Conservation (phyloP, 2,113 vertebrate species). For the Hemibagrus wyckioides region DNA sequence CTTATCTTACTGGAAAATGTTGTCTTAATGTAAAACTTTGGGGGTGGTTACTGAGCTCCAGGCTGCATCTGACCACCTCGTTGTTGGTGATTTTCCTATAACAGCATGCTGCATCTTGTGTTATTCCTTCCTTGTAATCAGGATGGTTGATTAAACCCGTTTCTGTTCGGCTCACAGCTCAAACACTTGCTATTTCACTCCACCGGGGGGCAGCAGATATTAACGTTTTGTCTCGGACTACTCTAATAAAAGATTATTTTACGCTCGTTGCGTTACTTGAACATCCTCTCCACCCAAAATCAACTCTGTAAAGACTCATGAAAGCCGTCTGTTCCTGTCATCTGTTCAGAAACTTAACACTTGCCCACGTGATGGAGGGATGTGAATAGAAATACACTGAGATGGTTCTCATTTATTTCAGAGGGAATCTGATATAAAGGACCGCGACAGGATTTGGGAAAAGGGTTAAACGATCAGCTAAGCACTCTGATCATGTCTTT, state of each 20-base stretch:
- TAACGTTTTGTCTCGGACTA: neutral
- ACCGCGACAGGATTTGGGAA: too few species aligned
- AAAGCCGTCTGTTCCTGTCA: neutral
- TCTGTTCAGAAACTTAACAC: neutral
- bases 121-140: neutral
- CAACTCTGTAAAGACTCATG: neutral
- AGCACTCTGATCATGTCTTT: neutral
- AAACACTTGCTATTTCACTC: neutral
- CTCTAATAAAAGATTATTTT: neutral
- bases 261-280: neutral
- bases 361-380: neutral
- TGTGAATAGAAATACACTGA: neutral
- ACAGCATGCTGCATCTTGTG: neutral
- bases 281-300: neutral
- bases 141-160: neutral
- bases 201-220: slow-evolving; percentile 54
- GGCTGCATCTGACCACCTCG: too few species aligned
- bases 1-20: too few species aligned
- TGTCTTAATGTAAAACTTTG: too few species aligned
- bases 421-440: neutral
- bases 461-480: neutral
- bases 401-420: too few species aligned
- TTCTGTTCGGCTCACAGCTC: neutral
- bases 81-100: too few species aligned
- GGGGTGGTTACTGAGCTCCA: too few species aligned